Conservation (phyloP, 2,888 invertebrate genomes). For the Hydrotaea diabolus region DNA sequence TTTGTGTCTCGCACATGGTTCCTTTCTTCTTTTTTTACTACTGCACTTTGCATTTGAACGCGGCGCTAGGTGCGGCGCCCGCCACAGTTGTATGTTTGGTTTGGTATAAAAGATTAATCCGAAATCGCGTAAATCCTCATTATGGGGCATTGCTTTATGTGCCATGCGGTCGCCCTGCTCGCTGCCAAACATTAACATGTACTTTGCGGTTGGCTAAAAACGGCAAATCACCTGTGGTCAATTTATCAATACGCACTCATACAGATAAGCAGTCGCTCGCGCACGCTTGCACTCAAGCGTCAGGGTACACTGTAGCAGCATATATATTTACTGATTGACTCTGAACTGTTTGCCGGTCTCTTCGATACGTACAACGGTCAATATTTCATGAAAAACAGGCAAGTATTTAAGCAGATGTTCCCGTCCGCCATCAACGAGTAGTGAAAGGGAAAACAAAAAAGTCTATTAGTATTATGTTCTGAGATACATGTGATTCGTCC, state of each 20-base stretch:
- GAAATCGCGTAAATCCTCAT: constrained; percentile 73
- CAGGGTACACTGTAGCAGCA: too few relatives aligned
- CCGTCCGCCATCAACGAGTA: too few relatives aligned
- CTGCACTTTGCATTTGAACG: constrained; percentile 69
- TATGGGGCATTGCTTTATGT: constrained; percentile 75
- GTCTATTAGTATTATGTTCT: too few relatives aligned
- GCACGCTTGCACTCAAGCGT: too few relatives aligned
- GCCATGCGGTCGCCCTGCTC: constrained; percentile 69
- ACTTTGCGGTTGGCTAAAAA: constrained; percentile 61
- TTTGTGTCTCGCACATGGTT: constrained; percentile 42
- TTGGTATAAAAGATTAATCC: constrained; percentile 57
- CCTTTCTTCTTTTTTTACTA: constrained; percentile 58
- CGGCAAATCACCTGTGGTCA: constrained; percentile 62
- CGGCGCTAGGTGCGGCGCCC: constrained; percentile 71
- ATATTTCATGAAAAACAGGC: too few relatives aligned
- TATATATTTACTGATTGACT: too few relatives aligned
- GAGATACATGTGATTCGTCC: too few relatives aligned
- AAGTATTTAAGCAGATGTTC: too few relatives aligned
- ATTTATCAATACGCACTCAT: constrained; percentile 47
- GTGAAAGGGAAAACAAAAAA: too few relatives aligned
- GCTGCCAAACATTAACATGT: constrained; percentile 52
- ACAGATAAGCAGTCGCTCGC: too few relatives aligned
- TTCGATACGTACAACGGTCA: too few relatives aligned
- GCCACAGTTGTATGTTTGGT: constrained; percentile 76
- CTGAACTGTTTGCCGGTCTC: too few relatives aligned